These are phyloP conservation scores for Erebia epiphron DNA, from an alignment of 2,888 invertebrate species.

Conservation along the genomic window DNA sequence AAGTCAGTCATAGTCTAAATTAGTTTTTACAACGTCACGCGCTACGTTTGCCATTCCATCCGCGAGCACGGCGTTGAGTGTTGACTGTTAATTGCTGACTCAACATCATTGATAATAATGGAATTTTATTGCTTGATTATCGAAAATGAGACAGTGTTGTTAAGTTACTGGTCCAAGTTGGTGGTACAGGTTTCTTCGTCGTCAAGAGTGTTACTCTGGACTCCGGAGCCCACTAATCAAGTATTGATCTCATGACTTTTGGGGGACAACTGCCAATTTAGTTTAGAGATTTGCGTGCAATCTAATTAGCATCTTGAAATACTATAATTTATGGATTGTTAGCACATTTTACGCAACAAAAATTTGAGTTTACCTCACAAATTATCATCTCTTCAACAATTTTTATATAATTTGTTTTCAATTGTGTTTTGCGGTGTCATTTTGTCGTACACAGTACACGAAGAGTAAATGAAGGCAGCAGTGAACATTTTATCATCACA, in stretches of 20 bases:
- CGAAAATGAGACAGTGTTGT: neutral
- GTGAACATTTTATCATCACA: slow-evolving; percentile 1
- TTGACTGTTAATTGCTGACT: neutral
- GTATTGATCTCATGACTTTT: neutral
- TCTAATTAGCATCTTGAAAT: neutral
- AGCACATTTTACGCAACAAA: slow-evolving; percentile 1
- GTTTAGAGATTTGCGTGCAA: too few relatives aligned
- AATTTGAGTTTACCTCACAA: neutral
- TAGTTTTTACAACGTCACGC: slow-evolving; percentile 15
- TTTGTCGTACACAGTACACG: neutral
- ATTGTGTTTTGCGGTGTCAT: neutral
- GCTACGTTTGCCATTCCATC: neutral
- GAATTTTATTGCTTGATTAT: neutral
- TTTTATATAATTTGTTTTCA: neutral
- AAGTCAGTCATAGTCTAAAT: slow-evolving; percentile 25
- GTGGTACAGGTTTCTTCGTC: neutral
- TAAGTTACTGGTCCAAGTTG: neutral
- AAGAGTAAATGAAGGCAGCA: neutral
- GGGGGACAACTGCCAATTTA: too few relatives aligned
- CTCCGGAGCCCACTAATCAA: too few relatives aligned
- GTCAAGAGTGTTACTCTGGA: neutral
- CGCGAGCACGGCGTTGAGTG: neutral
- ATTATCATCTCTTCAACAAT: slow-evolving; percentile 6
- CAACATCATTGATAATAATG: neutral
- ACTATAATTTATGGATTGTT: neutral